Percentiles rank a stretch among this genome's conserved stretches.
phyloP scores from a whole-genome alignment of 2,888 invertebrate genomes.

The Julus scandinavius region DNA sequence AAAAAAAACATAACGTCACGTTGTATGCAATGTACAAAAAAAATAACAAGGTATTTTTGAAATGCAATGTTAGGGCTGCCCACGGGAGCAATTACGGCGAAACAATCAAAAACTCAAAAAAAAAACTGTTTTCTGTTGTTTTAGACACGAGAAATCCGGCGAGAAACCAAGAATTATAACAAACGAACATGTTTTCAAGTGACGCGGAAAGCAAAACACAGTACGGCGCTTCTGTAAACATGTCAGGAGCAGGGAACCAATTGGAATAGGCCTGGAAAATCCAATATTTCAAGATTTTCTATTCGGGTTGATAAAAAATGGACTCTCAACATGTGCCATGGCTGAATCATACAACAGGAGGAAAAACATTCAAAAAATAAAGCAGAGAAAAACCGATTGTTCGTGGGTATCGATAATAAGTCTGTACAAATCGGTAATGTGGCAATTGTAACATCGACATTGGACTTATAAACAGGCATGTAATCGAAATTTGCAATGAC shows the following conservation, averaged over 20 bases:
- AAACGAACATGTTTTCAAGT: constrained; percentile 43
- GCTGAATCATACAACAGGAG: not conserved
- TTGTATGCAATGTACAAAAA: not conserved
- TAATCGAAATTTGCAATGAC: no score
- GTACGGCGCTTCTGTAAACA: constrained; percentile 43
- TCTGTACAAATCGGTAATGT: not conserved
- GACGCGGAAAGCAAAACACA: constrained; percentile 40
- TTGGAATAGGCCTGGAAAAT: not conserved
- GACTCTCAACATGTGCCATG: not conserved
- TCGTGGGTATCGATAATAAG: not conserved
- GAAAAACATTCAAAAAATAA: constrained; percentile 4
- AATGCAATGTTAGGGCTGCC: not conserved
- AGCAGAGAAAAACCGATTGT: not conserved
- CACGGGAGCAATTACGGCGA: constrained; percentile 6
- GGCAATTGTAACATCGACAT: no score
- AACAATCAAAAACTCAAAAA: constrained; percentile 16
- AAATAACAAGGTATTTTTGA: constrained; percentile 7
- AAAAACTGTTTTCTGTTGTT: constrained; percentile 21
- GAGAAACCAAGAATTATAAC: constrained; percentile 24
- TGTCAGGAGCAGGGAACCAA: constrained; percentile 7
- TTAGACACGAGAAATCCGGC: constrained; percentile 32
- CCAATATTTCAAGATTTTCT: not conserved
- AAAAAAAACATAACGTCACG: not conserved
- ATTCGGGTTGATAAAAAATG: not conserved
- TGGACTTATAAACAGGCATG: no score